Conservation (phyloP, 2,113 vertebrate species). For the Python bivittatus region DNA sequence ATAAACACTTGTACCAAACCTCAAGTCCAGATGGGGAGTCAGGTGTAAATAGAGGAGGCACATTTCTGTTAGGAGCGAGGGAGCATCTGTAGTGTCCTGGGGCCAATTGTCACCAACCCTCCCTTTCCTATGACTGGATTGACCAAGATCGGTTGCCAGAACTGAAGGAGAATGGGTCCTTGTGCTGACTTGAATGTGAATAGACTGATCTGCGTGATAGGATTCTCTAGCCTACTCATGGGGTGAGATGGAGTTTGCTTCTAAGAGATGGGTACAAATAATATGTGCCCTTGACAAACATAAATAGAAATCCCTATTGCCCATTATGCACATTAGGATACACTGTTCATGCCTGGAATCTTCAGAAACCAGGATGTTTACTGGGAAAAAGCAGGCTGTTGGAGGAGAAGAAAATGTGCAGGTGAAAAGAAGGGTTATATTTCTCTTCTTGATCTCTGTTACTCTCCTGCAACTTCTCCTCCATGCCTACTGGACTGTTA, state of each 20-base stretch:
- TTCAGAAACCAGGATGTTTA: background rate
- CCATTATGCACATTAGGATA: background rate
- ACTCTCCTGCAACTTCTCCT: no score
- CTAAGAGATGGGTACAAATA: no score
- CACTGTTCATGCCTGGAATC: background rate
- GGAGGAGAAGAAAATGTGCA: background rate
- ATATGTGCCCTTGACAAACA: no score
- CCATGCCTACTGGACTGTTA: background rate
- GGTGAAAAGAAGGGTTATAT: background rate
- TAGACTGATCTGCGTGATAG: background rate
- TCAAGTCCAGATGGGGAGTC: background rate
- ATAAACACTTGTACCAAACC: background rate
- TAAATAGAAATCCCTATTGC: no score
- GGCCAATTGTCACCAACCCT: background rate
- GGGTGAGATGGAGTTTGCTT: no score
- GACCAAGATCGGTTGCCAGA: background rate
- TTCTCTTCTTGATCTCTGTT: background rate
- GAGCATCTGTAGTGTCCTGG: background rate
- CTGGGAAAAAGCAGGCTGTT: background rate
- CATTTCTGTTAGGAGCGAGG: background rate
- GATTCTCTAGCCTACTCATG: background rate
- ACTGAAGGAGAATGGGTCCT: background rate
- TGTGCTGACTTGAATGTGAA: background rate
- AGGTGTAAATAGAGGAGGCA: background rate
- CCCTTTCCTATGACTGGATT: background rate